Conservation (phyloP, 2,888 invertebrate genomes). For the Dromius quadrimaculatus region DNA sequence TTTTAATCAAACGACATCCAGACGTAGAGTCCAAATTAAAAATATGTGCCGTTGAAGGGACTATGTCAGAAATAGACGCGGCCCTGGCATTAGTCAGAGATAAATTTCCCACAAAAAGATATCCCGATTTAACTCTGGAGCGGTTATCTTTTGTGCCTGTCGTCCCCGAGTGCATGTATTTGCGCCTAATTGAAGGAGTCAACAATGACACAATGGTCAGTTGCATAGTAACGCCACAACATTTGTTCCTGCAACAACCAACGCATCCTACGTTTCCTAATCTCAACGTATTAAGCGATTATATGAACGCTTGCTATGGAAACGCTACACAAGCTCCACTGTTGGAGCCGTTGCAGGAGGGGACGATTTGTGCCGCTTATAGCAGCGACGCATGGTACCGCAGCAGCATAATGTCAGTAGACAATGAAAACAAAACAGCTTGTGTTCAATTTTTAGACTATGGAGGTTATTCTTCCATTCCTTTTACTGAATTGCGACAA, state of each 20-base stretch:
- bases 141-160: conserved; percentile 67
- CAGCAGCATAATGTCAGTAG: conserved; percentile 77
- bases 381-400: conserved; percentile 90
- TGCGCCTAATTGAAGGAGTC: conserved; percentile 84
- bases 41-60: conserved; percentile 87
- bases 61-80: conserved; percentile 81
- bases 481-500: conserved; percentile 84
- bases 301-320: conserved; percentile 87
- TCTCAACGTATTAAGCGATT: conserved; percentile 82
- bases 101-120: conserved; percentile 85
- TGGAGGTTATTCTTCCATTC: conserved; percentile 90
- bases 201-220: conserved; percentile 94
- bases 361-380: conserved; percentile 84
- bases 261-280: conserved; percentile 93
- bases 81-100: conserved; percentile 88
- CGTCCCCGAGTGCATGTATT: conserved; percentile 62
- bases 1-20: conserved; percentile 84
- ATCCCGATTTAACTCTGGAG: conserved; percentile 82
- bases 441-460: conserved; percentile 90
- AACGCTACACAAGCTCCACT: conserved; percentile 79
- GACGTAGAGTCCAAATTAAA: conserved; percentile 77
- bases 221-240: conserved; percentile 86
- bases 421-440: conserved; percentile 69
- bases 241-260: conserved; percentile 95
- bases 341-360: conserved; percentile 66